Conservation (phyloP, 2,113 vertebrate species). For the Chaetorhynchus papuensis region DNA sequence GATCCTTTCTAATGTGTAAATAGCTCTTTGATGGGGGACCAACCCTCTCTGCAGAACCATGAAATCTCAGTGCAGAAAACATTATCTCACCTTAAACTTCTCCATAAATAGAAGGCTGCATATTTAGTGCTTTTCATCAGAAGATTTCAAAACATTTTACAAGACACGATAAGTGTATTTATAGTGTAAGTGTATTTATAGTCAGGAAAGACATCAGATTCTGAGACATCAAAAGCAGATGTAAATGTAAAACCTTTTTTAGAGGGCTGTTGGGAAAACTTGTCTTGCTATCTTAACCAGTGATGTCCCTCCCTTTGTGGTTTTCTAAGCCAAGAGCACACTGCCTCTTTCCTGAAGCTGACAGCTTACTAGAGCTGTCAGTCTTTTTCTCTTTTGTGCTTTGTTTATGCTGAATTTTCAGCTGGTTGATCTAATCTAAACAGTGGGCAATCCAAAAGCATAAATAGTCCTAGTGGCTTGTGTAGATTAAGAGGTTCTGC, state of each 20-base stretch:
- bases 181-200: constrained; percentile 35
- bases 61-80: background rate
- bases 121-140: constrained; percentile 11
- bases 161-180: background rate
- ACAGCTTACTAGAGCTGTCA: background rate
- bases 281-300: background rate
- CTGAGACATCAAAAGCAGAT: background rate
- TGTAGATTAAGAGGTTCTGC: background rate
- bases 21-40: background rate
- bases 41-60: background rate
- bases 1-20: background rate
- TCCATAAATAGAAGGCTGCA: constrained; percentile 15
- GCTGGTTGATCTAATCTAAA: background rate
- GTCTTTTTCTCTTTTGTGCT: background rate
- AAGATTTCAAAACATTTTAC: constrained; percentile 34
- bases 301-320: background rate
- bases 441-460: background rate
- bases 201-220: background rate
- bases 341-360: background rate
- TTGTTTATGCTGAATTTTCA: background rate
- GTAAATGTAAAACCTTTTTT: background rate
- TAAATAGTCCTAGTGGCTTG: background rate
- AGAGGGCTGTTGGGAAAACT: background rate
- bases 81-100: background rate
- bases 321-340: background rate